phyloP scores from a whole-genome alignment of 2,113 vertebrate genomes.

The Hylia prasina region DNA sequence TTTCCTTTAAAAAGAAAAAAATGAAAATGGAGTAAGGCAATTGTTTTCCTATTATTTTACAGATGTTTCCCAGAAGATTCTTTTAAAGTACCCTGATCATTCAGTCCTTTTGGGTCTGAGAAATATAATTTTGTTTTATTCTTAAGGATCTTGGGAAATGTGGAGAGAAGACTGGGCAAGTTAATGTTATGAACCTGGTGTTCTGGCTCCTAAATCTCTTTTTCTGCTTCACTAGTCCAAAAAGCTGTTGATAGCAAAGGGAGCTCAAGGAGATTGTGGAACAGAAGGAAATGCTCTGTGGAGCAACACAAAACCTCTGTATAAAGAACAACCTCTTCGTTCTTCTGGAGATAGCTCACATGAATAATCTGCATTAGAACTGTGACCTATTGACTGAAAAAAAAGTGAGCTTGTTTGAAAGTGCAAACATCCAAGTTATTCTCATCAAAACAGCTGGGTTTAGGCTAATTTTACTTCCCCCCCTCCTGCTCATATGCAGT shows the following conservation, averaged over 20 bases:
- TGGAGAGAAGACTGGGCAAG: not conserved
- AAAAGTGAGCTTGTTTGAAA: not conserved
- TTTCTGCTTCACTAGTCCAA: not conserved
- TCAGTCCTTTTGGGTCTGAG: not conserved
- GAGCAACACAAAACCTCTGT: not conserved
- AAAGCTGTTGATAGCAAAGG: not conserved
- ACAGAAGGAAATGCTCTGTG: conserved; percentile 2
- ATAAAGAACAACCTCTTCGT: not conserved
- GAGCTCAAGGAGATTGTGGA: not conserved
- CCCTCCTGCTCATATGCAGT: not conserved
- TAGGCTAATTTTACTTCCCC: not conserved
- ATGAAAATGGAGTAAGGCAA: rapidly evolving
- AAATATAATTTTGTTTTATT: not conserved
- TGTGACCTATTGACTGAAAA: not conserved
- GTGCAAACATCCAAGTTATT: not conserved
- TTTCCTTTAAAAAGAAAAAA: not conserved
- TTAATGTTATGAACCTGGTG: not conserved
- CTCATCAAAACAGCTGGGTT: not conserved
- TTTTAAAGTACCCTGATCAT: not conserved
- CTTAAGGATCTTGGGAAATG: not conserved
- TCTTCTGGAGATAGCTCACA: not conserved
- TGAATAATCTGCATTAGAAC: not conserved
- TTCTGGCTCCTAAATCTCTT: not conserved
- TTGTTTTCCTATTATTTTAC: not conserved
- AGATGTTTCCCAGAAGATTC: not conserved